phyloP scores from a whole-genome alignment of 2,888 invertebrate species.

The Trissoscelio sp. region DNA sequence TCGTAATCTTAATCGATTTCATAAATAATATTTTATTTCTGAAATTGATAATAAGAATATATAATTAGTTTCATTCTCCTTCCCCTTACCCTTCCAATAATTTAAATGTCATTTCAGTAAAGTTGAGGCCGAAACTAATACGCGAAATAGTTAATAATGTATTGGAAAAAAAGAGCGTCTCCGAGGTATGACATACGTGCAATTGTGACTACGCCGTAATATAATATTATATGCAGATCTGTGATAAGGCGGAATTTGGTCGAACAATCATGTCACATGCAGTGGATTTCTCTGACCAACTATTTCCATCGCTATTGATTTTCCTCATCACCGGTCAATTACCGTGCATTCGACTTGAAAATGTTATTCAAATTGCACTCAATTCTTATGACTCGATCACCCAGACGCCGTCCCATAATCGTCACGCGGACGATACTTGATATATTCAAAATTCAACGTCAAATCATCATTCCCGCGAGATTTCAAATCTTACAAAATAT shows the following conservation, averaged over 20 bases:
- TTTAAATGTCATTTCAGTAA: no score
- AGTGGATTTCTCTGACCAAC: constrained; percentile 58
- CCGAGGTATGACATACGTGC: constrained; percentile 1
- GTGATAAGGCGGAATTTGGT: constrained; percentile 61
- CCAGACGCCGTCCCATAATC: constrained; percentile 19
- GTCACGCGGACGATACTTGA: constrained; percentile 33
- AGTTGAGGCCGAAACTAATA: neutral
- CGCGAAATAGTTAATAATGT: constrained; percentile 14
- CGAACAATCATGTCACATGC: constrained; percentile 65
- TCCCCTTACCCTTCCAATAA: no score
- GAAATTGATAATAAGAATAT: no score
- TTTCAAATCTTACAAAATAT: neutral
- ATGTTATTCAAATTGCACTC: constrained; percentile 65
- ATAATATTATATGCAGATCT: constrained; percentile 60
- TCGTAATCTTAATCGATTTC: no score
- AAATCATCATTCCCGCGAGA: neutral
- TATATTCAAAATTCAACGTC: constrained; percentile 22
- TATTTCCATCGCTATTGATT: constrained; percentile 66
- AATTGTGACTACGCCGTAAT: constrained; percentile 34
- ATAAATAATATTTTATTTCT: no score
- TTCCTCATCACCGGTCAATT: constrained; percentile 65
- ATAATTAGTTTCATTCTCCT: no score
- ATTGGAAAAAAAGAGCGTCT: constrained; percentile 1
- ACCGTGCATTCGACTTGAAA: constrained; percentile 67
- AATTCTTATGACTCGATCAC: constrained; percentile 43